Conservation (phyloP, 2,888 invertebrate genomes). For the Cotesia congregata region DNA sequence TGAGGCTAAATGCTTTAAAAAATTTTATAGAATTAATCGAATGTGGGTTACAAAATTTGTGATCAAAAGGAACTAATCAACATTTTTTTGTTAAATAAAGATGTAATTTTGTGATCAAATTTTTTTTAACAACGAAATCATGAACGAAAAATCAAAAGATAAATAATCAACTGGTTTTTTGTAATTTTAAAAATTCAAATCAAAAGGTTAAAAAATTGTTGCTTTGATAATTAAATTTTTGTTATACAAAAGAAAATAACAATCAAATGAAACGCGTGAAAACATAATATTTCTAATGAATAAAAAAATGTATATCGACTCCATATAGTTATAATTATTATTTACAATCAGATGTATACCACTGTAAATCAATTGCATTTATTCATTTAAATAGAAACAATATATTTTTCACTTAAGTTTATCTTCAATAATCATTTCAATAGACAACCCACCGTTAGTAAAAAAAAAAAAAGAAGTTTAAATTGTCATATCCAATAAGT, state of each 20-base stretch:
- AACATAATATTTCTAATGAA: constrained; percentile 21
- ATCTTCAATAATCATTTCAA: neutral
- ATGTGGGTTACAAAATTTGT: too few relatives aligned
- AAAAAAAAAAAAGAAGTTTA: neutral
- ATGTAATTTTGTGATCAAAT: too few relatives aligned
- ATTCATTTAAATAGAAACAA: constrained; percentile 35
- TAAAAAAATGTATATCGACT: constrained; percentile 8
- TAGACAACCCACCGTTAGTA: neutral
- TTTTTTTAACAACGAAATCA: too few relatives aligned
- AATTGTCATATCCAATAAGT: neutral
- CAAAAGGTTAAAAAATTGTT: neutral
- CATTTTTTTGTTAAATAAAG: too few relatives aligned
- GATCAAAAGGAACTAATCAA: too few relatives aligned
- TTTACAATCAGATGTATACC: constrained; percentile 5
- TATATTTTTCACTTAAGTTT: constrained; percentile 43
- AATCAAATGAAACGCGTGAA: neutral
- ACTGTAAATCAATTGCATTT: constrained; percentile 27
- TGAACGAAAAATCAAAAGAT: too few relatives aligned
- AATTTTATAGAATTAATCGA: too few relatives aligned
- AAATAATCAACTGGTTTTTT: too few relatives aligned
- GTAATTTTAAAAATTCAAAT: too few relatives aligned
- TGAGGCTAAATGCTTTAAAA: too few relatives aligned
- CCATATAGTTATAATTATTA: constrained; percentile 16
- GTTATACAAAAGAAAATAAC: neutral
- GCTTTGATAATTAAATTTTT: neutral